Evolutionary conservation across 2,888 invertebrate genomes (phyloP), one percentile per base, ranked within the genome.

Genomic region (Sinelater perroti): DNA sequence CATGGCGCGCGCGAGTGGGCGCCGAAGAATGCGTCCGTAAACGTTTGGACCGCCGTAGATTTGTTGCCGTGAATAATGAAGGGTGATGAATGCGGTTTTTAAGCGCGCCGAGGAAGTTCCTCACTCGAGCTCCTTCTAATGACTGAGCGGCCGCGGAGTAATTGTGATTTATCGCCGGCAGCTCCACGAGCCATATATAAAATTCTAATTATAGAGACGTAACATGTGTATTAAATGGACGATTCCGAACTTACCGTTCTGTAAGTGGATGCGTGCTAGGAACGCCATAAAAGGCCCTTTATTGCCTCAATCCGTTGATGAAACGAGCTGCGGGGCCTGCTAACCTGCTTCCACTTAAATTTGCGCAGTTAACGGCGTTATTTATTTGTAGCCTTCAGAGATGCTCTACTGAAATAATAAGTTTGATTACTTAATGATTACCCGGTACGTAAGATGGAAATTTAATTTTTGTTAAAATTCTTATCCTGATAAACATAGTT

Each of bases 91-190:
- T 53, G 40, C 30, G 31, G 36, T 54, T 58, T 54, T 54, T 54
- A 54, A 49, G 38, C 26, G 28, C 13, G 28, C 11, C 40, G 47
- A 47, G 40, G 21, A 40, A 35, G 53, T 52, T 49, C 40, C 47
- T 49, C 33, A 58, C 57, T 57, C 40, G 31, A 47, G 59, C 54
- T 56, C 35, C 54, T 59, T 61, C 54, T 55, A 60, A 57, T 64
- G 47, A 54, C 42, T 17, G 42, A 21, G 57, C 59, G 54, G 62
- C 40, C 49, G 45, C 49, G 40, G 49, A 60, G 67, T 66, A 66
- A 67, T 68, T 67, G 62, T 67, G 66, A 68, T 66, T 67, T 67
- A 69, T 67, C 62, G 61, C 63, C 66, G 63, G 64, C 62, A 63
- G 63, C 56, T 63, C 61, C 44, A 54, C 63, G 53, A 67, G 62